Evolutionary conservation across 2,113 vertebrate species (phyloP), one percentile per base, ranked within the genome.

Genomic region (Salminus brasiliensis): DNA sequence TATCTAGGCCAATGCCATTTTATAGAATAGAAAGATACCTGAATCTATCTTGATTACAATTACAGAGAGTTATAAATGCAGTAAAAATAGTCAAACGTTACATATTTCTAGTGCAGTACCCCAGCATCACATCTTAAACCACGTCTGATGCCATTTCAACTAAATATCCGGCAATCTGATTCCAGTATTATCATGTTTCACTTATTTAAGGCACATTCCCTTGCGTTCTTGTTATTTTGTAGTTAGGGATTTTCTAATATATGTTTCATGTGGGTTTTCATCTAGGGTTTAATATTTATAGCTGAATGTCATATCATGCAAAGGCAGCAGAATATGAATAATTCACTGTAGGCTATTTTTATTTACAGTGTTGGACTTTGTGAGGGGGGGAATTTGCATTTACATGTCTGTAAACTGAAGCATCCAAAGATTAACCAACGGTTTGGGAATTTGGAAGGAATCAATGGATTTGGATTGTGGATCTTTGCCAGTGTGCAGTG

Each of bases 341-440:
- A 76, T 63, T 71, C 5, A 63, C 1, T 39, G n/a, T 65, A 18
- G 36, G 12, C 34, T 43, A 15, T 39, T 27, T 63, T 72, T 79
- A 66, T 73, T 65, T 66, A 49, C 66, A 16, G 34, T 55, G 69
- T 73, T 65, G 39, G 59, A 10, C 11, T 57, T n/a, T 34, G 52
- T 69, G 65, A n/a, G n/a, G n/a, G n/a, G n/a, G n/a, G n/a, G 9
- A n/a, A 41, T 29, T 18, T 6, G 21, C 5, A 30, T 29, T 63
- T 21, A 29, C 45, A 21, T 36, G 30, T 69, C 8, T 79, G 43
- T 69, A 65, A 34, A 10, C 30, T 72, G 39, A 53, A 36, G 27
- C 5, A 52, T 79, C 30, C 27, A 68, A 68, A 74, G 29, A 74
- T 21, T 49, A 75, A 18, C 55, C 43, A 21, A 25, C 41, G 7